phyloP scores from a whole-genome alignment of 2,797 vertebrate genomes.

The Mergus octosetaceus region DNA sequence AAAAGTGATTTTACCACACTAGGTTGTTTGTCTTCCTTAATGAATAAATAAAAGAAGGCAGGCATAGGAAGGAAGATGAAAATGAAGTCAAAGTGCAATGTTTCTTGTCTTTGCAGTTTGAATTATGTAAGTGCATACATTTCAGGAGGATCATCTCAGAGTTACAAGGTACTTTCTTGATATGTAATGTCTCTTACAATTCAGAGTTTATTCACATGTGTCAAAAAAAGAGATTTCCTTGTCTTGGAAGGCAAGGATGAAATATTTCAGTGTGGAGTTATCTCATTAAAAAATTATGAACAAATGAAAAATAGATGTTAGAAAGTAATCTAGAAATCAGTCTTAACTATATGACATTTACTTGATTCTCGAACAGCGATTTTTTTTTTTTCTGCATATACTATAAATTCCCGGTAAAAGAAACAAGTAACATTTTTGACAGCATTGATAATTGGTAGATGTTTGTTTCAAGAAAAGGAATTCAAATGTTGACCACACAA shows the following conservation, averaged over 20 bases:
- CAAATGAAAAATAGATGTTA: not conserved
- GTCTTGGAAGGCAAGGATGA: not conserved
- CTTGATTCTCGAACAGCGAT: not conserved
- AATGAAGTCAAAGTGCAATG: not conserved
- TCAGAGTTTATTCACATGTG: not conserved
- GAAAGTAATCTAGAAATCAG: not conserved
- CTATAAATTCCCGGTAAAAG: not conserved
- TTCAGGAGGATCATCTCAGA: not conserved
- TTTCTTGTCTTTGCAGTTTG: not conserved
- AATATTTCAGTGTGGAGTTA: not conserved
- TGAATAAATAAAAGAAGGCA: not conserved
- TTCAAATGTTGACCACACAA: not conserved
- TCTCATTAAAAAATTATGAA: not conserved
- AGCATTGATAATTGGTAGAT: not conserved
- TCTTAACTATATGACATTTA: not conserved
- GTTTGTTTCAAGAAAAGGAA: constrained; percentile 33
- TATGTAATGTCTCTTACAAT: not conserved
- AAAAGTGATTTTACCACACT: not conserved
- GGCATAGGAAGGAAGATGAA: not conserved
- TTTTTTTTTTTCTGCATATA: not conserved
- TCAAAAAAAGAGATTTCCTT: not conserved
- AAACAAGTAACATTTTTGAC: not conserved
- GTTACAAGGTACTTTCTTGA: not conserved
- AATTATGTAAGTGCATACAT: not conserved
- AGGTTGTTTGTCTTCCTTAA: not conserved